Evolutionary conservation across 2,888 invertebrate genomes (phyloP), one percentile per base, ranked within the genome.

Genomic region (Diarsia dahlii): DNA sequence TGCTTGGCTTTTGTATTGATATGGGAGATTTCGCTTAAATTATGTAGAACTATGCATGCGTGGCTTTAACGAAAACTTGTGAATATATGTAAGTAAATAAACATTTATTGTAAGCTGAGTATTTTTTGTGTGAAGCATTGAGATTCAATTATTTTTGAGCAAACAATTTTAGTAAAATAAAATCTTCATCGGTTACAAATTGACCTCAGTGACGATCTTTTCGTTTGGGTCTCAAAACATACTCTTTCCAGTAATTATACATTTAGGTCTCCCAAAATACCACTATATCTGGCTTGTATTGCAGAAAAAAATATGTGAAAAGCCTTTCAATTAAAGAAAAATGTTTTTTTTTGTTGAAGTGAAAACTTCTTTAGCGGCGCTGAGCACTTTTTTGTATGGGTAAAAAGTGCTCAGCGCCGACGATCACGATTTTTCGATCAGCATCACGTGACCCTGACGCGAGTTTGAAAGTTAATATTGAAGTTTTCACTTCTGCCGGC

Each of bases 1-100:
- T 73, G 46, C 46, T 74, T 66, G 9, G 48, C 62, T 50, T 76
- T 76, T 76, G 54, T 56, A 67, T 76, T 45, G 8, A 2, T 56
- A 10, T 54, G 20, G 50, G 23, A 56, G 12, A 50, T 50, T 50
- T 20, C 2, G 23, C 3, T 63, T 2, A 34, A 63, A 77, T 48
- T 46, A 45, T 45, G 13, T 23, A 23, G 15, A 15, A 48, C 39
- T 39, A 10, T 69, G 5, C 13, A 20, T 1, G 8, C 4, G 20
- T 5, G 15, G 4, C 62, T 28, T 73, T 15, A 28, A 50, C 13
- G 23, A 3, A 0, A 46, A 75, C 34, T 54, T 54, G 9, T 58
- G 28, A 58, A 58, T 58, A 58, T 58, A 56, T 23, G 56, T 28
- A 28, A 28, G 2, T 28, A 28, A 28, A 28, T 28, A 56, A 23